phyloP scores from a whole-genome alignment of 1,140 invertebrate genomes.

The Doryteuthis pealeii region DNA sequence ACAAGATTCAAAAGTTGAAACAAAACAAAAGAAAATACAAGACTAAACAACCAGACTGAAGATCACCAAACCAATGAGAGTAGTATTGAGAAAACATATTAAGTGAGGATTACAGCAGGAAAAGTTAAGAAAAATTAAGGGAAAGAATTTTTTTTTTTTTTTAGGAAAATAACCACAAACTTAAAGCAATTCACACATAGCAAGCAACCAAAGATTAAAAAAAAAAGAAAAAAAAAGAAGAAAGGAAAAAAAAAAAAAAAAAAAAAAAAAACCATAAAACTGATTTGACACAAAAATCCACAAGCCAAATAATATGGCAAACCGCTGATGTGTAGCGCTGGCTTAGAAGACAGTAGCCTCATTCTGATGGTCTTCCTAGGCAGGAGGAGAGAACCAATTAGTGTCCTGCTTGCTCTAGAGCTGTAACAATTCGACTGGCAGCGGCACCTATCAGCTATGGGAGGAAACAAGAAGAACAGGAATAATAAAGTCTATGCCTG shows the following conservation, averaged over 20 bases:
- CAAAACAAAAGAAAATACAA: too few relatives aligned
- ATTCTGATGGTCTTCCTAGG: too few relatives aligned
- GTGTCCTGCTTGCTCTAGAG: neutral
- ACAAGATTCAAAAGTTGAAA: too few relatives aligned
- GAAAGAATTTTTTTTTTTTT: neutral
- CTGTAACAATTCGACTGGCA: constrained; percentile 6
- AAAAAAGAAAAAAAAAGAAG: neutral
- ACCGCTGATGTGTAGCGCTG: constrained; percentile 3
- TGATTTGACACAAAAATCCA: constrained; percentile 9
- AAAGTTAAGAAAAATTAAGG: neutral
- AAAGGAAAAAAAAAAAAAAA: too few relatives aligned
- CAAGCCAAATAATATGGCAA: neutral
- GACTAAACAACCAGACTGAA: constrained; percentile 7
- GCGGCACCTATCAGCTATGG: constrained; percentile 12
- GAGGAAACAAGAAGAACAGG: constrained; percentile 10
- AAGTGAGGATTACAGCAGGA: neutral
- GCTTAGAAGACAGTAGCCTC: neutral
- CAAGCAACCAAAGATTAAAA: neutral
- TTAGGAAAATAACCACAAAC: constrained; percentile 3
- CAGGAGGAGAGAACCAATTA: too few relatives aligned
- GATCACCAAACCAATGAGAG: constrained; percentile 5
- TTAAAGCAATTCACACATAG: neutral
- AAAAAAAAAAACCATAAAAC: constrained; percentile 4
- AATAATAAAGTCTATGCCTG: constrained; percentile 7
- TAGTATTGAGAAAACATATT: too few relatives aligned